phyloP scores from a whole-genome alignment of 2,888 invertebrate genomes.

The Tanytarsus gracilentus region DNA sequence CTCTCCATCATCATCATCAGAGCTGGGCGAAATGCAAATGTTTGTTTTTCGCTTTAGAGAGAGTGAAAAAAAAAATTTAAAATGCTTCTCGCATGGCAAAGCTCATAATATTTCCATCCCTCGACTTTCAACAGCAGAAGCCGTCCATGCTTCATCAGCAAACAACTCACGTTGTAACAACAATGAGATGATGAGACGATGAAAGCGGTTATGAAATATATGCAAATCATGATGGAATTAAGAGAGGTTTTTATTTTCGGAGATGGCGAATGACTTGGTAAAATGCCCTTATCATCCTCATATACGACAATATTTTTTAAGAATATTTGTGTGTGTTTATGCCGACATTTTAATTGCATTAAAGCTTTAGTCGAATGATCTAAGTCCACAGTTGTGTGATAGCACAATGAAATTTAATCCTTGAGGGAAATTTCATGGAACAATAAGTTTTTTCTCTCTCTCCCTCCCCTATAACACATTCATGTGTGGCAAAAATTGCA shows the following conservation, averaged over 20 bases:
- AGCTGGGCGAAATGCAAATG: no score
- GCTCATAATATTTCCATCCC: not conserved
- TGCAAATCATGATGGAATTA: constrained; percentile 28
- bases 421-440: constrained; percentile 25
- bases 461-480: no score
- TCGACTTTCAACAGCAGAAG: no score
- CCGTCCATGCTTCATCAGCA: constrained; percentile 1
- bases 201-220: constrained; percentile 27
- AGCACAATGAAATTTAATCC: constrained; percentile 22
- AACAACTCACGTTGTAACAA: constrained; percentile 21
- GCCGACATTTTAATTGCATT: constrained; percentile 5
- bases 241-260: constrained; percentile 6
- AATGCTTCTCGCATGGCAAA: not conserved
- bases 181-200: constrained; percentile 28
- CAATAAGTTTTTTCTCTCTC: not conserved
- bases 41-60: no score
- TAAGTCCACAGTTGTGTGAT: not conserved
- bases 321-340: not conserved
- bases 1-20: no score
- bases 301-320: not conserved
- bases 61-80: no score
- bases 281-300: not conserved
- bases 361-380: not conserved
- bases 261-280: constrained; percentile 1
- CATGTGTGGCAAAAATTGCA: not conserved